Conservation (phyloP, 1,140 invertebrate genomes). For the Diuraphis noxia region DNA sequence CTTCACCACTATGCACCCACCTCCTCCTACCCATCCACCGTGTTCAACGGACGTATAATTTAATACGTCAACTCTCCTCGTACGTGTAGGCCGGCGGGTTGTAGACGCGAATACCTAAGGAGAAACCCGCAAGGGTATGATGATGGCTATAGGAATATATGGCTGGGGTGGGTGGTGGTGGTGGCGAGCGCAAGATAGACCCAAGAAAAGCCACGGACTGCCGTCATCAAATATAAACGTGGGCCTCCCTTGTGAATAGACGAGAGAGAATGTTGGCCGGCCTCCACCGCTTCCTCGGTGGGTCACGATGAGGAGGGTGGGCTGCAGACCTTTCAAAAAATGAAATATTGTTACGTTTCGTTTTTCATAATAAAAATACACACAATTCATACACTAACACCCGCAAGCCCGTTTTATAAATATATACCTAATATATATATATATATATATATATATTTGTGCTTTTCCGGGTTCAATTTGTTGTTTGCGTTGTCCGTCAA, state of each 20-base stretch:
- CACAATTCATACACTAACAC: background rate
- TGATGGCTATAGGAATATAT: background rate
- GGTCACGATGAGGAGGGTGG: no score
- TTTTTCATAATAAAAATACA: slow-evolving; percentile 46
- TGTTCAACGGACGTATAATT: background rate
- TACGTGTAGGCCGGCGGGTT: background rate
- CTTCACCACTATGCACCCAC: background rate
- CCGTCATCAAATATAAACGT: slow-evolving; percentile 32
- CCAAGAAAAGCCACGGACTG: background rate
- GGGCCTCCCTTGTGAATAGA: background rate
- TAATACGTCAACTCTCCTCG: slow-evolving; percentile 7
- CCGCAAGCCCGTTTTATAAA: background rate
- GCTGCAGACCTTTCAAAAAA: slow-evolving; percentile 47
- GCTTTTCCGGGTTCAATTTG: slow-evolving; percentile 45
- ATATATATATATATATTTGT: background rate
- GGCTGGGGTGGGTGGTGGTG: background rate
- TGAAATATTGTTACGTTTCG: slow-evolving; percentile 49
- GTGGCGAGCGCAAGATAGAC: background rate
- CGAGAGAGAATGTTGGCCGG: background rate
- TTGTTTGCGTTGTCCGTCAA: slow-evolving; percentile 27
- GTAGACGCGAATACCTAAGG: background rate
- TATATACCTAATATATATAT: background rate
- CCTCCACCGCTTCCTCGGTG: background rate
- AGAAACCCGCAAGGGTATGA: background rate
- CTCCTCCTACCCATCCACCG: no score